Evolutionary conservation across 2,113 vertebrate genomes (phyloP).

Genomic region (Salvelinus namaycush): DNA sequence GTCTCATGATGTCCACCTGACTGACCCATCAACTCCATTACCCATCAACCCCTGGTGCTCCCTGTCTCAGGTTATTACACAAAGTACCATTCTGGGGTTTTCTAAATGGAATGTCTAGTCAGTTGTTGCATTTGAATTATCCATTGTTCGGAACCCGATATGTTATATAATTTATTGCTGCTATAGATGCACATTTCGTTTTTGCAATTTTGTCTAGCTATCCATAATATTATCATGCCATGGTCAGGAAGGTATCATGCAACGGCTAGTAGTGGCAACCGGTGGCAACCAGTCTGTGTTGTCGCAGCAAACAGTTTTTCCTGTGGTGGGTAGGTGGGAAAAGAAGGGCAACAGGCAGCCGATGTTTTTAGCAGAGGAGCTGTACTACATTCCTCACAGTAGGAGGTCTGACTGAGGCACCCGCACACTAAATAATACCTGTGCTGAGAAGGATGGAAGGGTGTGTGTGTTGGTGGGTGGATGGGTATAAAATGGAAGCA

Average conservation of each 20-base stretch:
- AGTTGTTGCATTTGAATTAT: too few species aligned
- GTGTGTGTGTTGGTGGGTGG: slow-evolving; percentile 11
- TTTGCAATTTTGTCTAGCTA: too few species aligned
- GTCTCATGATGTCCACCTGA: slow-evolving; percentile 78
- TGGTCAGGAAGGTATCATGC: neutral
- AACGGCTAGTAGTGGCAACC: neutral
- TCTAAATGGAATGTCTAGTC: too few species aligned
- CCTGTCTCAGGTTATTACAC: slow-evolving; percentile 55
- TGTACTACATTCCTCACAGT: slow-evolving; percentile 34
- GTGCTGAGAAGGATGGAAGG: slow-evolving; percentile 2
- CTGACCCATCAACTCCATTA: slow-evolving; percentile 36
- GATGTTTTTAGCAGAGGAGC: slow-evolving; percentile 35
- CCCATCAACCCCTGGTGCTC: slow-evolving; percentile 31
- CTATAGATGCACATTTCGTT: too few species aligned
- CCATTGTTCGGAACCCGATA: too few species aligned
- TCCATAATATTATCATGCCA: neutral
- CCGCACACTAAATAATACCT: slow-evolving; percentile 54
- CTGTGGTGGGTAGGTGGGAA: slow-evolving; percentile 21
- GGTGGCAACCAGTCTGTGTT: slow-evolving; percentile 10
- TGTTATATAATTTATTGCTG: too few species aligned
- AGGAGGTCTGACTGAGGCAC: slow-evolving; percentile 45
- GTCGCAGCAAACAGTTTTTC: slow-evolving; percentile 47
- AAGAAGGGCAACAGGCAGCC: neutral
- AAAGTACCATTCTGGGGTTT: slow-evolving; percentile 32
- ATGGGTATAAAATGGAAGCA: neutral